Evolutionary conservation across 2,797 vertebrate genomes (phyloP).

Genomic region (Meda fulgida): DNA sequence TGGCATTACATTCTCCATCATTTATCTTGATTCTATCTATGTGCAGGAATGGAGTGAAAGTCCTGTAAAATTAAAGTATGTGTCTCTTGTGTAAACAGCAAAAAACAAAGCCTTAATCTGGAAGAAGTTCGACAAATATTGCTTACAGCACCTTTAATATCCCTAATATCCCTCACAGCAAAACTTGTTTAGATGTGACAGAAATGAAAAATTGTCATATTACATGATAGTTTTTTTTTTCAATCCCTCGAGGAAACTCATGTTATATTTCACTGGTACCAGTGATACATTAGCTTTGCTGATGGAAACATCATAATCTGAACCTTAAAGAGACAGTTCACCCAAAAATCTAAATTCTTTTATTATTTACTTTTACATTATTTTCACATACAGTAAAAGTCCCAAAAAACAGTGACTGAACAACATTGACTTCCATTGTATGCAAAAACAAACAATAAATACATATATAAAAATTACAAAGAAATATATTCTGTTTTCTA

Average conservation of each 20-base stretch:
- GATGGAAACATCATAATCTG: background rate
- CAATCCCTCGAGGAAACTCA: background rate
- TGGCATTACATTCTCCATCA: background rate
- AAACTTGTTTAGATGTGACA: background rate
- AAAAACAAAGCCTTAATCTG: background rate
- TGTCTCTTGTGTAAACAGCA: constrained; percentile 9
- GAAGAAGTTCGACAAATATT: background rate
- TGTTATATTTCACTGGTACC: constrained; percentile 28
- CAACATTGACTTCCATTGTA: background rate
- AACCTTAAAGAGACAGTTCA: background rate
- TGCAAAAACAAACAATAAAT: background rate
- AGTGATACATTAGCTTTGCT: constrained; percentile 42
- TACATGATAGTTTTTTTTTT: background rate
- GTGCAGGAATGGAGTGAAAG: background rate
- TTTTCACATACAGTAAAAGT: background rate
- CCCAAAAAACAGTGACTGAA: background rate
- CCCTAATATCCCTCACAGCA: background rate
- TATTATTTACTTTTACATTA: background rate
- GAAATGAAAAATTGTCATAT: background rate
- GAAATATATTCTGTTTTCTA: background rate
- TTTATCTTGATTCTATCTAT: background rate
- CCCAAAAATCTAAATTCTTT: background rate
- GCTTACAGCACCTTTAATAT: constrained; percentile 22
- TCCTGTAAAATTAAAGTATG: too few relatives aligned
- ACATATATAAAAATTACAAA: background rate